phyloP scores from a whole-genome alignment of 2,113 vertebrate species.

The Calyptommatus sinebrachiatus region DNA sequence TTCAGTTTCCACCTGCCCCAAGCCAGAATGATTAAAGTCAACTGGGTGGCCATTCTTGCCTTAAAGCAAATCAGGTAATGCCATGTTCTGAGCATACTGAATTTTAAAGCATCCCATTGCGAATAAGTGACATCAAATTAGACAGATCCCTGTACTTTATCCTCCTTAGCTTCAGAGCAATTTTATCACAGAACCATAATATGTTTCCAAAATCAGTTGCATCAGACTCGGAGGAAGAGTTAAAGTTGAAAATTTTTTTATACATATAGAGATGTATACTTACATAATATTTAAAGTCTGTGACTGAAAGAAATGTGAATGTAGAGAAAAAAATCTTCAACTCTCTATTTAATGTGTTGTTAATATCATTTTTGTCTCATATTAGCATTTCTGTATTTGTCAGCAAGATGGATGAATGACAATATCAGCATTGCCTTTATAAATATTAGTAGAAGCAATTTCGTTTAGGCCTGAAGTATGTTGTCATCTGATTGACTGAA shows the following conservation, averaged over 20 bases:
- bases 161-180: background rate
- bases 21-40: background rate
- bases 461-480: background rate
- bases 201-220: constrained; percentile 14
- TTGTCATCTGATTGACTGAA: background rate
- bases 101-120: background rate
- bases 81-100: background rate
- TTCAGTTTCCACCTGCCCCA: background rate
- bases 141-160: background rate
- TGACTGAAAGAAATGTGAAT: constrained; percentile 57
- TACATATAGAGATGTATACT: background rate
- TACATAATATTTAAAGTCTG: constrained; percentile 9
- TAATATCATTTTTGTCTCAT: constrained; percentile 12
- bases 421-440: background rate
- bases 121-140: background rate
- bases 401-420: background rate
- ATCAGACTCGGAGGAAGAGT: constrained; percentile 36
- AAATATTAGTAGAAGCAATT: background rate
- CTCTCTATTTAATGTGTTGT: background rate
- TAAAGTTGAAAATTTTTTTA: constrained; percentile 17
- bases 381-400: constrained; percentile 19
- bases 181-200: background rate
- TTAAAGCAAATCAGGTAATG: background rate
- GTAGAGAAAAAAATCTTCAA: constrained; percentile 46
- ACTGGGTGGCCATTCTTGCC: background rate